Evolutionary conservation across 2,888 invertebrate genomes (phyloP).

Genomic region (Eulithis testata): DNA sequence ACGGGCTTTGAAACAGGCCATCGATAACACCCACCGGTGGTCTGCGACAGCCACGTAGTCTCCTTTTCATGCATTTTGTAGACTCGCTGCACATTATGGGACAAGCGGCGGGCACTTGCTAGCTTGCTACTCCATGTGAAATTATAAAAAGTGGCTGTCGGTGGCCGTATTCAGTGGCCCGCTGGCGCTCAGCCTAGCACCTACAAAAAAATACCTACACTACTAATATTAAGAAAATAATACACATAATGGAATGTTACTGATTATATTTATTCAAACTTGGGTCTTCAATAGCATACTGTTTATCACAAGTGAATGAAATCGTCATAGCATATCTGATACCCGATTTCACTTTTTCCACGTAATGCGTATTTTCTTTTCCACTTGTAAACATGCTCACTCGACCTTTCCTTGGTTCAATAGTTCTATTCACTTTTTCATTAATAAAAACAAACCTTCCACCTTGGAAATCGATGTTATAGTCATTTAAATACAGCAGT

Average conservation of each 20-base stretch:
- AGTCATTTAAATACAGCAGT: slow-evolving; percentile 91
- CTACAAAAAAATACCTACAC: too few relatives aligned
- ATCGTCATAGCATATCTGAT: slow-evolving; percentile 92
- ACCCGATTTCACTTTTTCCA: slow-evolving; percentile 91
- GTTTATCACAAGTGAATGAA: slow-evolving; percentile 92
- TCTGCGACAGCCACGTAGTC: too few relatives aligned
- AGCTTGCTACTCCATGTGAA: too few relatives aligned
- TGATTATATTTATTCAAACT: slow-evolving; percentile 57
- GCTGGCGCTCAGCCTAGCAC: too few relatives aligned
- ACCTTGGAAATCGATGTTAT: slow-evolving; percentile 90
- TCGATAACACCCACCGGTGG: too few relatives aligned
- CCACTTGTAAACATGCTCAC: slow-evolving; percentile 95
- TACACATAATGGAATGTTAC: slow-evolving; percentile 42
- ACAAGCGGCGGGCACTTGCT: too few relatives aligned
- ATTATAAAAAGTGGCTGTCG: too few relatives aligned
- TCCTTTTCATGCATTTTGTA: too few relatives aligned
- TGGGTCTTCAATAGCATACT: slow-evolving; percentile 86
- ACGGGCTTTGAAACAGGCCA: too few relatives aligned
- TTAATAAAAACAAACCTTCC: slow-evolving; percentile 93
- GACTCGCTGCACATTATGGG: too few relatives aligned
- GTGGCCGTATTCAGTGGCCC: too few relatives aligned
- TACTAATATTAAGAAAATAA: slow-evolving; percentile 3
- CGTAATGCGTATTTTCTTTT: slow-evolving; percentile 92
- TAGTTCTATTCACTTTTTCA: slow-evolving; percentile 85
- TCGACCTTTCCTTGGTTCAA: slow-evolving; percentile 91